phyloP scores from a whole-genome alignment of 2,888 invertebrate species.

The Micoletzkya japonica region DNA sequence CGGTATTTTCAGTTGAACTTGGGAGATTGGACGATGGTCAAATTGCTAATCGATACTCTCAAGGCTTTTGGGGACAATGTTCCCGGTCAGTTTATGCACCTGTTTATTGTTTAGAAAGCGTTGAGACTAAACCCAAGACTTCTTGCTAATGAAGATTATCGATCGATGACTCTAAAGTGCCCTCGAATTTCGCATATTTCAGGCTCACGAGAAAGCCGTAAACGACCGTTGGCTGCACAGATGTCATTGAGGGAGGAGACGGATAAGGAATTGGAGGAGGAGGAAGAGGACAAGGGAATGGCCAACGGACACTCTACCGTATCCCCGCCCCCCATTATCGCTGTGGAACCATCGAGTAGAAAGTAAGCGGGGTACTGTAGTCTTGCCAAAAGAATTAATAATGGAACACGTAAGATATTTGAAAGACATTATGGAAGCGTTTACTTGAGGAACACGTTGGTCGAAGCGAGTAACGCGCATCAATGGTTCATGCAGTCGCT shows the following conservation, averaged over 20 bases:
- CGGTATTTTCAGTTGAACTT: slow-evolving; percentile 43
- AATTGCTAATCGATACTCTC: slow-evolving; percentile 57
- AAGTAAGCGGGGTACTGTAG: background rate
- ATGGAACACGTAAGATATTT: background rate
- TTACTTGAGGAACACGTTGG: slow-evolving; percentile 19
- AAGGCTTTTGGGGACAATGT: slow-evolving; percentile 47
- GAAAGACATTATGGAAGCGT: background rate
- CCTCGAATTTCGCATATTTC: background rate
- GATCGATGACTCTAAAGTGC: background rate
- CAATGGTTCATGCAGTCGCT: slow-evolving; percentile 28
- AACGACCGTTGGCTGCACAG: slow-evolving; percentile 3
- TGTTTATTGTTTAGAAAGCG: background rate
- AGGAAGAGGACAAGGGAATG: slow-evolving; percentile 3
- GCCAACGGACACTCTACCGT: slow-evolving; percentile 3
- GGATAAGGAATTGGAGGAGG: slow-evolving; percentile 21
- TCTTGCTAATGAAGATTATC: background rate
- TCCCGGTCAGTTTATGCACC: slow-evolving; percentile 31
- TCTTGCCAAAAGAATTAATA: background rate
- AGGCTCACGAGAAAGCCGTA: slow-evolving; percentile 18
- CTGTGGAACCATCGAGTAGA: slow-evolving; percentile 5
- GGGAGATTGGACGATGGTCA: slow-evolving; percentile 63
- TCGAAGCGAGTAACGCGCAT: slow-evolving; percentile 5
- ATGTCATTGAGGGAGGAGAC: slow-evolving; percentile 17
- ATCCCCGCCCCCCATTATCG: slow-evolving; percentile 6
- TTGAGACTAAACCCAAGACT: no score